Percentiles rank a stretch among this genome's conserved stretches.
Evolutionary conservation across 2,888 invertebrate genomes (phyloP).

Genomic region (Epistrophe eligans): DNA sequence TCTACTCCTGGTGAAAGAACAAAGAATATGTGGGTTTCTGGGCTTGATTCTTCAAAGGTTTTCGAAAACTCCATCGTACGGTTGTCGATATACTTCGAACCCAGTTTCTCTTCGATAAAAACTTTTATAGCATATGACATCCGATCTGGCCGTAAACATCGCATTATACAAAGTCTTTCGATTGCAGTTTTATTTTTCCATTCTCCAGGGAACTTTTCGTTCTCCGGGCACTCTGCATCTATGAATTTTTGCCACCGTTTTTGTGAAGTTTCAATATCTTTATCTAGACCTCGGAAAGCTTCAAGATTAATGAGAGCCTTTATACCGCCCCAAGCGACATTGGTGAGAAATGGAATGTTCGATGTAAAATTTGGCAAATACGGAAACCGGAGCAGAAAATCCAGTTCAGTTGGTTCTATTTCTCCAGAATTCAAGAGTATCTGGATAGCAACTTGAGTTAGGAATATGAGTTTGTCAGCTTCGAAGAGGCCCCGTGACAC

Average conservation of each 20-base stretch:
- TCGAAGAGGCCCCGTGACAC: constrained; percentile 96
- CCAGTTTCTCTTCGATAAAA: constrained; percentile 95
- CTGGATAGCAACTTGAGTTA: constrained; percentile 93
- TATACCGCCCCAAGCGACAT: constrained; percentile 93
- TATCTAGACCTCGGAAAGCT: constrained; percentile 93
- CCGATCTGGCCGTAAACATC: constrained; percentile 95
- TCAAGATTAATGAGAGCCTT: constrained; percentile 90
- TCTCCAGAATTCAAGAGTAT: constrained; percentile 86
- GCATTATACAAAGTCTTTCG: constrained; percentile 95
- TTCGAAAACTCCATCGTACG: constrained; percentile 92
- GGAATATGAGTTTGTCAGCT: constrained; percentile 94
- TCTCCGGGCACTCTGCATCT: constrained; percentile 96
- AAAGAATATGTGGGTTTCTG: constrained; percentile 95
- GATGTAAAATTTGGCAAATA: constrained; percentile 89
- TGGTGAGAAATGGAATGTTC: constrained; percentile 93
- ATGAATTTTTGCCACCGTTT: constrained; percentile 97
- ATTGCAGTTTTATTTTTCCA: constrained; percentile 96
- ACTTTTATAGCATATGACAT: constrained; percentile 94
- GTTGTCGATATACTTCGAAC: constrained; percentile 91
- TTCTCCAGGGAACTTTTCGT: constrained; percentile 96
- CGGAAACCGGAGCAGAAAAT: constrained; percentile 94
- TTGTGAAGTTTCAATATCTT: constrained; percentile 95
- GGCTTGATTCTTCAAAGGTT: constrained; percentile 93
- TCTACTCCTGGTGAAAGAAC: constrained; percentile 97
- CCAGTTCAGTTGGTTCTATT: constrained; percentile 90